A percentile compares a stretch with the other conserved stretches of the same genome.
Evolutionary conservation across 2,113 vertebrate genomes (phyloP).

Genomic region (Antechinus stuartii): DNA sequence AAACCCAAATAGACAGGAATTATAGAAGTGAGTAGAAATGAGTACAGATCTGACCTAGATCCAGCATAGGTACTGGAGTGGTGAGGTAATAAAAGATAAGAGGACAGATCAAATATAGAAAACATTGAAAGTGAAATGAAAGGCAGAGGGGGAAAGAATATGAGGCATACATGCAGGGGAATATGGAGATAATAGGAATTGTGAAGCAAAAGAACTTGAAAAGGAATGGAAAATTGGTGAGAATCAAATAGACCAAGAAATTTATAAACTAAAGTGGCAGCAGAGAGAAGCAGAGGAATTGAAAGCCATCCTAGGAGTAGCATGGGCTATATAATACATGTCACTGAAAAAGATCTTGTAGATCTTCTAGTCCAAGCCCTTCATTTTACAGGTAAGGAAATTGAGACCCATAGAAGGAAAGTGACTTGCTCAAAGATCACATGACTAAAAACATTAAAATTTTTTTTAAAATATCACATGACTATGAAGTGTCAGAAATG

Average conservation of each 20-base stretch:
- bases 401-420: background rate
- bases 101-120: background rate
- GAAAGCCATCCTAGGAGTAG: background rate
- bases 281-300: background rate
- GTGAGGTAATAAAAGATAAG: background rate
- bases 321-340: background rate
- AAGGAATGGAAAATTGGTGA: background rate
- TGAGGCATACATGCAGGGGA: background rate
- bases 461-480: background rate
- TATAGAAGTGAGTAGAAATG: background rate
- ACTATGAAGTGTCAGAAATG: background rate
- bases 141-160: background rate
- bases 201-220: background rate
- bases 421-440: background rate
- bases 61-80: background rate
- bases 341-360: background rate
- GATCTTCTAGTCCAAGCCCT: background rate
- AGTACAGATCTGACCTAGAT: background rate
- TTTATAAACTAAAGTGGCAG: background rate
- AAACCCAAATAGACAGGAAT: background rate
- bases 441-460: background rate
- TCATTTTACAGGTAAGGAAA: background rate
- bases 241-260: background rate
- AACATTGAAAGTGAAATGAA: background rate
- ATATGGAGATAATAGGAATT: background rate